phyloP scores from a whole-genome alignment of 2,113 vertebrate species.

The Ranitomeya variabilis region DNA sequence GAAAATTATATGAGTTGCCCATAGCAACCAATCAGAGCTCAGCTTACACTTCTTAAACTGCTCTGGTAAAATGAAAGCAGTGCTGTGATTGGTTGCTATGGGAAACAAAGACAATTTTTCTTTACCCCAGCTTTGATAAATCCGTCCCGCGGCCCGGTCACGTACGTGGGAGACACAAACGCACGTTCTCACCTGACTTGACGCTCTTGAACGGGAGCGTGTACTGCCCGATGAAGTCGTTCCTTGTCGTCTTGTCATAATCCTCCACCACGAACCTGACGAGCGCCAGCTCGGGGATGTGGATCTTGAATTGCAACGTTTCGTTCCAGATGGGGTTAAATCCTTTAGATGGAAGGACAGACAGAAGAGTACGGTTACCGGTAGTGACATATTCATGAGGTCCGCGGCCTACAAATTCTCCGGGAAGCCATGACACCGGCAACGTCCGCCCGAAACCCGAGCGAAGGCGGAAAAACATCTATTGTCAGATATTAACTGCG shows the following conservation, averaged over 20 bases:
- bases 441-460: background rate
- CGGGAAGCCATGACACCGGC: background rate
- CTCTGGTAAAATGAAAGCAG: no score
- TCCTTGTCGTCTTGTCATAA: slow-evolving; percentile 87
- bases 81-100: no score
- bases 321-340: slow-evolving; percentile 92
- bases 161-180: background rate
- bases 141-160: no score
- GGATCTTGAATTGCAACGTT: slow-evolving; percentile 82
- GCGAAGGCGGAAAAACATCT: background rate
- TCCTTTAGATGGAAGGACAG: slow-evolving; percentile 69
- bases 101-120: no score
- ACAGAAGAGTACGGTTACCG: background rate
- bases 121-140: no score
- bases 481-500: background rate
- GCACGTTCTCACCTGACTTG: slow-evolving; percentile 80
- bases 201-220: slow-evolving; percentile 85
- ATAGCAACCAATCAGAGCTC: no score
- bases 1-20: no score
- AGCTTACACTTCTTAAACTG: no score
- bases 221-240: slow-evolving; percentile 93
- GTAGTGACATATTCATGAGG: background rate
- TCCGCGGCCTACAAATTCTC: background rate
- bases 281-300: slow-evolving; percentile 84
- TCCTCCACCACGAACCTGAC: slow-evolving; percentile 93